Percentiles rank a stretch among this genome's conserved stretches.
Evolutionary conservation across 1,140 invertebrate genomes (phyloP).

Genomic region (Brachionus plicatilis): DNA sequence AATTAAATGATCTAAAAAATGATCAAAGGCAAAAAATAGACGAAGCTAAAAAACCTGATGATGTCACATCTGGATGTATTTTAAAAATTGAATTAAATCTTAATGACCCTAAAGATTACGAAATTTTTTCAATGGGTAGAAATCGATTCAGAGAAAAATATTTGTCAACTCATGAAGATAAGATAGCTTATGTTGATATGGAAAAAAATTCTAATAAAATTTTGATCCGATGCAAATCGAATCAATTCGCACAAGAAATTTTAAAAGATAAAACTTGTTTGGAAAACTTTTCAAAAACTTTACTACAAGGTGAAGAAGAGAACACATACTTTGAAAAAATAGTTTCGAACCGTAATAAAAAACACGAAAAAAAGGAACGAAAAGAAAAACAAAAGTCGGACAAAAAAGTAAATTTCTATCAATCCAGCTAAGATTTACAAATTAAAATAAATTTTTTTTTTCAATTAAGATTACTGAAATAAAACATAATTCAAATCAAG

Average conservation of each 20-base stretch:
- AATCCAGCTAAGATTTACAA: too few species aligned
- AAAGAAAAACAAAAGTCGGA: not conserved
- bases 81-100: slow-evolving; percentile 15
- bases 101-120: slow-evolving; percentile 5
- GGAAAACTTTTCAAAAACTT: not conserved
- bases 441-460: not conserved
- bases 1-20: not conserved
- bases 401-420: not conserved
- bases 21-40: not conserved
- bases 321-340: slow-evolving; percentile 29
- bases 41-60: not conserved
- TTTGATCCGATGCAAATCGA: not conserved
- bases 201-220: slow-evolving; percentile 26
- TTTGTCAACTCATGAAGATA: not conserved
- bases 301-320: slow-evolving; percentile 14
- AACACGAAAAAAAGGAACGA: slow-evolving; percentile 15
- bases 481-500: not conserved
- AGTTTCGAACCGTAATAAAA: slow-evolving; percentile 1
- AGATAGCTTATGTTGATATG: slow-evolving; percentile 28
- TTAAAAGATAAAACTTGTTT: not conserved
- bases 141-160: slow-evolving; percentile 6
- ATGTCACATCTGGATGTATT: not conserved
- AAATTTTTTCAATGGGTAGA: not conserved
- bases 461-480: not conserved
- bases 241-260: not conserved